Conservation (phyloP, 1,140 invertebrate species). For the Drosophila murphyi region DNA sequence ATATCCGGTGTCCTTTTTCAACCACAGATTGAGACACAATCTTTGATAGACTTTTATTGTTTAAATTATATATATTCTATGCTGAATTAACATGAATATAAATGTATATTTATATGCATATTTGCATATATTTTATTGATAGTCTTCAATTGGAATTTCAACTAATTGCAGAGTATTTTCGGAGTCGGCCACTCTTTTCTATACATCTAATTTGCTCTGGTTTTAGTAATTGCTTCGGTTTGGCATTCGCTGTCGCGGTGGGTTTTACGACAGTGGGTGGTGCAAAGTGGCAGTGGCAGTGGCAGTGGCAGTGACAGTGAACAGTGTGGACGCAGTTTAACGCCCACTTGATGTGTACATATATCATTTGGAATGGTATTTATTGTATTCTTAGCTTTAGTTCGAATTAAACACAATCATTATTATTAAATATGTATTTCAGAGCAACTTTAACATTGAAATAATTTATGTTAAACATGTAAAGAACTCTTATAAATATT, state of each 20-base stretch:
- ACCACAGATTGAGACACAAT: no score
- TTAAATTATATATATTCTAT: no score
- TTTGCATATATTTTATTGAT: no score
- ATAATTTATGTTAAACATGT: no score
- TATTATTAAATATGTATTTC: no score
- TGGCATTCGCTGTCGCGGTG: conserved; percentile 18
- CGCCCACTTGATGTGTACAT: no score
- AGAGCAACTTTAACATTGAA: no score
- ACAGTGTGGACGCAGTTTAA: no score
- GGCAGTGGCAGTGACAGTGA: neutral
- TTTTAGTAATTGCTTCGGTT: conserved; percentile 23
- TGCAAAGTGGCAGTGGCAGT: conserved; percentile 11
- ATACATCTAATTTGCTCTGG: neutral
- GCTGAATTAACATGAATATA: neutral
- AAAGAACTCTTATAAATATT: no score
- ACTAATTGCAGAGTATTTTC: neutral
- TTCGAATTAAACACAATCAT: no score
- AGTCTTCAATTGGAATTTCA: neutral
- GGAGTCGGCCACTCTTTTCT: neutral
- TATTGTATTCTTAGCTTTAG: no score
- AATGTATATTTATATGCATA: neutral
- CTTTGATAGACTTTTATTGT: neutral
- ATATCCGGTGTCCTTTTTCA: neutral
- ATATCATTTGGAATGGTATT: no score
- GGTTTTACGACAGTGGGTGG: neutral